A percentile compares a stretch with the other conserved stretches of the same genome.
Evolutionary conservation across 2,797 vertebrate species (phyloP).

Genomic region (Tympanoctomys barrerae): DNA sequence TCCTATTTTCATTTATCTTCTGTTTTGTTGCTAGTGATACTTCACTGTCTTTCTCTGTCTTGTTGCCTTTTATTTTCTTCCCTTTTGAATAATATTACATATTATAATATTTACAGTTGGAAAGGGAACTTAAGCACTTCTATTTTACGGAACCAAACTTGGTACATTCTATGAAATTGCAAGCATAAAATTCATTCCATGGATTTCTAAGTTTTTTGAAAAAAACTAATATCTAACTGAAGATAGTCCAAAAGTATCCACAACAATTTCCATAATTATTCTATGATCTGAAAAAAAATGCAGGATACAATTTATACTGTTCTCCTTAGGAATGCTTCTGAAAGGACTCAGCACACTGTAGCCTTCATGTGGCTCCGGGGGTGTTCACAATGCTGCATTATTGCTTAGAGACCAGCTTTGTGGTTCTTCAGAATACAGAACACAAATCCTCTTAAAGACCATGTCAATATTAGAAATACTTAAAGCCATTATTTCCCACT

Average conservation of each 20-base stretch:
- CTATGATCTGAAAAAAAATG: background rate
- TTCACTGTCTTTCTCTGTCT: background rate
- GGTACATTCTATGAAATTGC: background rate
- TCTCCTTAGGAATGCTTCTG: constrained; percentile 66
- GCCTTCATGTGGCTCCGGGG: constrained; percentile 47
- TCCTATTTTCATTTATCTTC: background rate
- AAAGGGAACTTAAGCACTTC: background rate
- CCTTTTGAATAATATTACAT: background rate
- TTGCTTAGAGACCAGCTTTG: background rate
- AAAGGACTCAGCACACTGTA: background rate
- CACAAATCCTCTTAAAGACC: background rate
- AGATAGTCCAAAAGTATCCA: constrained; percentile 1
- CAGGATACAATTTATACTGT: background rate
- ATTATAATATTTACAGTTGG: background rate
- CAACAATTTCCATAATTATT: background rate
- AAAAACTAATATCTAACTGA: background rate
- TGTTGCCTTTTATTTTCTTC: background rate
- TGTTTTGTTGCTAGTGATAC: background rate
- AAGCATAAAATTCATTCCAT: background rate
- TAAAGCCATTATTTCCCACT: background rate
- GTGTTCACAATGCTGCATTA: constrained; percentile 51
- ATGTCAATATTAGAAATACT: background rate
- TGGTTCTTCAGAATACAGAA: background rate
- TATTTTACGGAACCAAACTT: background rate
- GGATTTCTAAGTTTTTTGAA: background rate